Percentiles rank a stretch among this genome's conserved stretches.
Evolutionary conservation across 2,888 invertebrate genomes (phyloP).

Genomic region (Caenorhabditis zanzibari): DNA sequence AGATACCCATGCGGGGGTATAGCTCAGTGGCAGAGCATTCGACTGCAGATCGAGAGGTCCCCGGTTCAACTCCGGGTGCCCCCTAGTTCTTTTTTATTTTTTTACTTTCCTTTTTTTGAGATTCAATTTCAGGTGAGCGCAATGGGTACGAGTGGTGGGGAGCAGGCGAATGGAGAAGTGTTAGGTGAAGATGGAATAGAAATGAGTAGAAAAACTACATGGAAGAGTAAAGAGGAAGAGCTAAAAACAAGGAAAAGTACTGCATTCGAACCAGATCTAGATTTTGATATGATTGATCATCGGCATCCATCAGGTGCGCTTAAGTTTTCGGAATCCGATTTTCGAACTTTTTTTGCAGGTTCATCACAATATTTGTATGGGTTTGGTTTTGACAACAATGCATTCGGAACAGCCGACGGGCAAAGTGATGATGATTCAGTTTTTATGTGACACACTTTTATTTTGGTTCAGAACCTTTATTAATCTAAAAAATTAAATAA

Average conservation of each 20-base stretch:
- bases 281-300: conserved; percentile 75
- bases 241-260: conserved; percentile 56
- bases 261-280: conserved; percentile 75
- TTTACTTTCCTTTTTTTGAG: neutral
- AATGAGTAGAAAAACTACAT: conserved; percentile 39
- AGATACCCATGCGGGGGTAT: conserved; percentile 71
- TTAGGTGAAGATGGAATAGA: conserved; percentile 17
- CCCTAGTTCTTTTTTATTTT: conserved; percentile 71
- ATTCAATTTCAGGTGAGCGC: conserved; percentile 27
- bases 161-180: conserved; percentile 16
- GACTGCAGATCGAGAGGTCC: conserved; percentile 83
- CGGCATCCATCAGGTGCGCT: conserved; percentile 21
- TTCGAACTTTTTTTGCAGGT: conserved; percentile 25
- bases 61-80: conserved; percentile 81
- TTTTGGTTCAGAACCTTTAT: conserved; percentile 10
- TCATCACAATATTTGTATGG: conserved; percentile 61
- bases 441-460: conserved; percentile 43
- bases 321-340: neutral
- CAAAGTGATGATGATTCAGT: conserved; percentile 54
- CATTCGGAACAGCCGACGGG: conserved; percentile 27
- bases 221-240: conserved; percentile 36
- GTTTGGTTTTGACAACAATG: conserved; percentile 57
- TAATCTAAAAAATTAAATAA: conserved; percentile 7
- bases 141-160: conserved; percentile 12
- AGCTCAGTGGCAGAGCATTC: conserved; percentile 81